Evolutionary conservation across 2,888 invertebrate genomes (phyloP), one percentile per base, ranked within the genome.

Genomic region (Drosophila gaucha): DNA sequence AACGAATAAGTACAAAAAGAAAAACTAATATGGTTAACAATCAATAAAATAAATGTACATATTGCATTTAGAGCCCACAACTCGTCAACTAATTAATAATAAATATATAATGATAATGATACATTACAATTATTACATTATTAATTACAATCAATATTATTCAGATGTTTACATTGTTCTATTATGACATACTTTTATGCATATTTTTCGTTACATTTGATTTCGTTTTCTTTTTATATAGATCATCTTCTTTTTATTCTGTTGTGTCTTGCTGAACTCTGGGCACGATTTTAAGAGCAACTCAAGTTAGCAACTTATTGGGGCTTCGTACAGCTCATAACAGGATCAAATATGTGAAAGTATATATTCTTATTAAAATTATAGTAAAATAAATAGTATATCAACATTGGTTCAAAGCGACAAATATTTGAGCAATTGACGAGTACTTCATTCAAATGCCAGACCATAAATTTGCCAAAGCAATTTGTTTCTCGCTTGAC

Each of bases 21-120:
- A 77, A 79, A 83, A 83, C 76, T 82, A 85, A 79, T 70, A 68
- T 22, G 66, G 58, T 62, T 79, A 80, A 80, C 80, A 80, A 79
- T 79, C 62, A 47, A 70, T 52, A 16, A 67, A 66, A 57, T 50
- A 57, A 69, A 69, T 77, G 24, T 76, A 58, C 73, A 67, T 76
- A 76, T 67, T 72, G 66, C 64, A 44, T 65, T 76, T 72, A 31
- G 57, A 59, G 62, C 54, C 64, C 44, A 65, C 67, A 43, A 43
- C 54, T 57, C 24, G 39, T 57, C 38, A 74, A 52, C 56, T 71
- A 73, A 71, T 66, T 59, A 59, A 51, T 41, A 26, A 20, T 46
- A 46, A 31, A 46, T 46, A 73, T 67, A 57, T 71, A 55, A 64
- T 63, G 18, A 58, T 64, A 39, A 30, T 30, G 30, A 31, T 39